Evolutionary conservation across 2,113 vertebrate genomes (phyloP).

Genomic region (Macaca mulatta): DNA sequence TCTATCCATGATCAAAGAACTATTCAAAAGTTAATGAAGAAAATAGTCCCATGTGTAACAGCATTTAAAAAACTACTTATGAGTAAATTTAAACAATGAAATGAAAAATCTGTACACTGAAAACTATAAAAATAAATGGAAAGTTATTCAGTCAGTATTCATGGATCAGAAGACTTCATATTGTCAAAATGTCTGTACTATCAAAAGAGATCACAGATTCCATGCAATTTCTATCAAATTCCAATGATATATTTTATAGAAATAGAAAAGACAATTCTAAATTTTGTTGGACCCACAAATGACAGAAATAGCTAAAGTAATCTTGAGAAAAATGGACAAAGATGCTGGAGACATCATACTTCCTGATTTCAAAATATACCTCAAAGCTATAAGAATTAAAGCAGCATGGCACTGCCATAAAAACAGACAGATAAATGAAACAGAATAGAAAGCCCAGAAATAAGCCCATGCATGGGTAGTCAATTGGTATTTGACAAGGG

Average conservation of each 20-base stretch:
- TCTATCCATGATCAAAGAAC: not conserved
- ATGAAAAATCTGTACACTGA: not conserved
- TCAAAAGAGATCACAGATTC: not conserved
- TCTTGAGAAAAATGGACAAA: not conserved
- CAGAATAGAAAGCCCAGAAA: too few species aligned
- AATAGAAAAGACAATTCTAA: not conserved
- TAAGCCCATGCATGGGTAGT: not conserved
- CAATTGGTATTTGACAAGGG: not conserved
- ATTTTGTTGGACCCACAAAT: not conserved
- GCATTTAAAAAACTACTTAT: not conserved
- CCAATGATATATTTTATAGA: not conserved
- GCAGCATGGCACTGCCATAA: not conserved
- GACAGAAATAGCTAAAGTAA: not conserved
- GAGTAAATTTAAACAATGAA: not conserved
- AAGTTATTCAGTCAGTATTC: not conserved
- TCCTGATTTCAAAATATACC: not conserved
- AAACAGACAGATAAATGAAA: not conserved
- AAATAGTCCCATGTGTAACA: not conserved
- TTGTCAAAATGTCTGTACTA: not conserved
- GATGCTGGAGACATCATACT: not conserved
- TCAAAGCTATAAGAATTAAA: not conserved
- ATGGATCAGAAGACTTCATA: not conserved
- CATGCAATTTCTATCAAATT: not conserved
- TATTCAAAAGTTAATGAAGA: not conserved
- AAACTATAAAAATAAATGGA: not conserved